phyloP scores from a whole-genome alignment of 2,888 invertebrate genomes.

The Cacoxenus indagator region DNA sequence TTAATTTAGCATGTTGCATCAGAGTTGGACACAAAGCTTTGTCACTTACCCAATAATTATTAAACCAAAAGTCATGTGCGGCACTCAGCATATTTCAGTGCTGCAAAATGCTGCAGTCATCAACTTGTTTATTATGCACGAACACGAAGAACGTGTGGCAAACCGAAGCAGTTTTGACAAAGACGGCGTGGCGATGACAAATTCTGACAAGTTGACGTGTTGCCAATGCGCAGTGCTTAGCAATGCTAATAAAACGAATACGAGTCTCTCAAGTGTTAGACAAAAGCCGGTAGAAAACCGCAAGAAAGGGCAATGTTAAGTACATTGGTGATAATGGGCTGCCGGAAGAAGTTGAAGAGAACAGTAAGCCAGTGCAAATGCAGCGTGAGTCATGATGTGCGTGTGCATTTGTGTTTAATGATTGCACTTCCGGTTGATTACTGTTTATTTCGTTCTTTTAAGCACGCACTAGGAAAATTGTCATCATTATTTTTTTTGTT shows the following conservation, averaged over 20 bases:
- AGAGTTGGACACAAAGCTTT: background rate
- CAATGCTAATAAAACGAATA: no score
- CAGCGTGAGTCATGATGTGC: no score
- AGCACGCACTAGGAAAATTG: slow-evolving; percentile 29
- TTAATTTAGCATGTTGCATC: background rate
- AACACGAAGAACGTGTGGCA: slow-evolving; percentile 37
- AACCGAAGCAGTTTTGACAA: background rate
- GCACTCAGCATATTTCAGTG: background rate
- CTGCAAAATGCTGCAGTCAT: background rate
- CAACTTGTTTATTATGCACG: slow-evolving; percentile 47
- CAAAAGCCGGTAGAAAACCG: slow-evolving; percentile 19
- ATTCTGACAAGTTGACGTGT: slow-evolving; percentile 20
- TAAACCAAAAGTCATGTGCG: slow-evolving; percentile 12
- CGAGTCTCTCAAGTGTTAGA: no score
- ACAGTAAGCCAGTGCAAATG: no score
- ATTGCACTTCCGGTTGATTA: slow-evolving; percentile 56
- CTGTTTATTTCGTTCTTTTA: slow-evolving; percentile 37
- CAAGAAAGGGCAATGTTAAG: slow-evolving; percentile 41
- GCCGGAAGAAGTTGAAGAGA: background rate
- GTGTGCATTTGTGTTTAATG: background rate
- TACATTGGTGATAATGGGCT: no score
- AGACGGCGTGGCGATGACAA: background rate
- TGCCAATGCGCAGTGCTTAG: slow-evolving; percentile 36
- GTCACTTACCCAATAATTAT: slow-evolving; percentile 11
- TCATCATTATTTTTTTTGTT: background rate